These are phyloP conservation scores for Lepus americanus DNA, from an alignment of 2,113 vertebrate genomes.

Conservation along the genomic window DNA sequence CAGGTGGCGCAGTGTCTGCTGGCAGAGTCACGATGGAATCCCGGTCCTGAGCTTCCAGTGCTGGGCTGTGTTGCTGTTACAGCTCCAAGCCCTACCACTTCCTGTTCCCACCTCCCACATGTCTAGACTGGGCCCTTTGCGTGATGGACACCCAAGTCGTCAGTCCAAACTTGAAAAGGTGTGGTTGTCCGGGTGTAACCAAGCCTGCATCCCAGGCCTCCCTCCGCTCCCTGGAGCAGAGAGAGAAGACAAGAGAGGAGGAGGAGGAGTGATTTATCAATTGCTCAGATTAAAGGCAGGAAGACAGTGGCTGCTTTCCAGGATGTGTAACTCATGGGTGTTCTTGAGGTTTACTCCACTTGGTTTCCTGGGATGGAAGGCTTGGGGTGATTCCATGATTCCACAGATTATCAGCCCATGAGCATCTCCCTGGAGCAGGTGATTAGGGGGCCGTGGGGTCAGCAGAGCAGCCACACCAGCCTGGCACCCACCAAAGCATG, in stretches of 20 bases:
- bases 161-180: background rate
- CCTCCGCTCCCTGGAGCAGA: slow-evolving; percentile 32
- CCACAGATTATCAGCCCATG: background rate
- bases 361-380: background rate
- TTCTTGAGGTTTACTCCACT: background rate
- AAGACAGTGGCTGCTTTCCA: background rate
- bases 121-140: background rate
- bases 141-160: background rate
- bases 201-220: background rate
- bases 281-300: background rate
- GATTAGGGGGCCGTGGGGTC: background rate
- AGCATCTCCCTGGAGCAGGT: background rate
- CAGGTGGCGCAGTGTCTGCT: background rate
- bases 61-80: background rate
- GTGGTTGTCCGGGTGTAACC: background rate
- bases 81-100: background rate
- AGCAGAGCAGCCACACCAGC: background rate
- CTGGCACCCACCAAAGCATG: accelerated
- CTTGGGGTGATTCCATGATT: background rate
- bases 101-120: background rate
- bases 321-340: background rate
- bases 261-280: background rate
- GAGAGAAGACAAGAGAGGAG: background rate
- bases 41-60: background rate
- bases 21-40: background rate